Conservation (phyloP, 2,797 vertebrate species). For the Pagetopsis macropterus region DNA sequence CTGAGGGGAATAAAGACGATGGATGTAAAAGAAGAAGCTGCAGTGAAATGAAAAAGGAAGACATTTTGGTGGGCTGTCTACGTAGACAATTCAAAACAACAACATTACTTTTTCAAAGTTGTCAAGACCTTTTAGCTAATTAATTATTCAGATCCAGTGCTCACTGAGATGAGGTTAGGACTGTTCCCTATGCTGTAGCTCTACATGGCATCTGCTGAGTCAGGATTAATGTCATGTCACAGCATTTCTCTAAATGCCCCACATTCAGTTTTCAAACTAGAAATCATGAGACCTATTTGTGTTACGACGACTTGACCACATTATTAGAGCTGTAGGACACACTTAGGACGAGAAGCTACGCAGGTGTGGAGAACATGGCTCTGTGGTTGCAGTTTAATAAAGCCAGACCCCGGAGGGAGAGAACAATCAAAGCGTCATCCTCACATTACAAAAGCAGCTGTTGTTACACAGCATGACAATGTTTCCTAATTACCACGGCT, state of each 20-base stretch:
- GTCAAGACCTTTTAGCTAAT: conserved; percentile 48
- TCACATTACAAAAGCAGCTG: conserved; percentile 64
- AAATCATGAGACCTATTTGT: conserved; percentile 44
- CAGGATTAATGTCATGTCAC: conserved; percentile 32
- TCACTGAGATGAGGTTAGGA: conserved; percentile 32
- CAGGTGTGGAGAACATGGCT: conserved; percentile 34
- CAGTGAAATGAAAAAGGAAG: background rate
- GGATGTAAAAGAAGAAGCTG: conserved; percentile 5
- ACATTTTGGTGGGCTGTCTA: background rate
- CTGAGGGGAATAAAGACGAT: background rate
- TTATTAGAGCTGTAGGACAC: conserved; percentile 35
- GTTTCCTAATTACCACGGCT: conserved; percentile 26
- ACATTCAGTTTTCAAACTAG: conserved; percentile 58
- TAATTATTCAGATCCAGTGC: conserved; percentile 63
- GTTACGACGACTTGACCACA: background rate
- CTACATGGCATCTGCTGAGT: conserved; percentile 40
- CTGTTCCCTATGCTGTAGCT: conserved; percentile 10
- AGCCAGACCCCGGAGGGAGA: conserved; percentile 18
- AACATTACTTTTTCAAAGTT: conserved; percentile 38
- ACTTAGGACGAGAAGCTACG: conserved; percentile 9
- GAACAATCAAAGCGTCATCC: conserved; percentile 15
- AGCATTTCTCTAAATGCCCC: conserved; percentile 29
- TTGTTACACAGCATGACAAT: conserved; percentile 45
- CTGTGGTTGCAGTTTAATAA: conserved; percentile 44
- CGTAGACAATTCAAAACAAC: conserved; percentile 27